These are phyloP conservation scores for Jaculus jaculus DNA, from an alignment of 2,113 vertebrate species.

Conservation along the genomic window DNA sequence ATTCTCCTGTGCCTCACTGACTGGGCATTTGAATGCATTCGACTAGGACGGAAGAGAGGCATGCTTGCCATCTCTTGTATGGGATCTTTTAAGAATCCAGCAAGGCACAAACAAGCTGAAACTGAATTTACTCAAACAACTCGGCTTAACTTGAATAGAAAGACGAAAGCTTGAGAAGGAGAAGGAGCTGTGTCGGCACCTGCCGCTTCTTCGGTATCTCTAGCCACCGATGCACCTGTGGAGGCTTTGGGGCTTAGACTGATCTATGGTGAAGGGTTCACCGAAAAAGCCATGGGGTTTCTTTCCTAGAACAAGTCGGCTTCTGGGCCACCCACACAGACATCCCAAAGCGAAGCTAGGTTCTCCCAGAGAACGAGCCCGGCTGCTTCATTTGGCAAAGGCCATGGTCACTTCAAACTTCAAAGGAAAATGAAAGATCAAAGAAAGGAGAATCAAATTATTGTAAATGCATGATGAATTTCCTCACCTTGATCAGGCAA, in stretches of 20 bases:
- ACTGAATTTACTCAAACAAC: not conserved
- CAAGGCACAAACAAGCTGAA: not conserved
- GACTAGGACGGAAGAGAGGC: not conserved
- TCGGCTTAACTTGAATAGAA: not conserved
- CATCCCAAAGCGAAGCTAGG: constrained; percentile 14
- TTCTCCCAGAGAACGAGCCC: not conserved
- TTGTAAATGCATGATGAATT: constrained; percentile 56
- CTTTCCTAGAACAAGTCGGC: not conserved
- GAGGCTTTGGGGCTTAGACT: not conserved
- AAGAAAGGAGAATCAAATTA: constrained; percentile 38
- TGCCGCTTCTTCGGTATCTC: not conserved
- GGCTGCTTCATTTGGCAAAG: constrained; percentile 16
- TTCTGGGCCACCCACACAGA: not conserved
- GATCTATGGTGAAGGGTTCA: not conserved
- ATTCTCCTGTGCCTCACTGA: not conserved
- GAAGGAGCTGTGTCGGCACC: not conserved
- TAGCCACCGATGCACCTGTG: not conserved
- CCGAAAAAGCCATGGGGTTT: not conserved
- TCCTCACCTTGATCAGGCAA: constrained; percentile 94
- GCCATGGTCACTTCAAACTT: constrained; percentile 25
- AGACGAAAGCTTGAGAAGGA: not conserved
- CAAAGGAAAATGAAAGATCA: constrained; percentile 59
- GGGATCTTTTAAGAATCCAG: constrained; percentile 1
- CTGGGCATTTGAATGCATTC: not conserved
- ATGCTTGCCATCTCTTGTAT: not conserved